Evolutionary conservation across 2,113 vertebrate species (phyloP), one percentile per base, ranked within the genome.

Genomic region (Oncorhynchus gorbuscha): DNA sequence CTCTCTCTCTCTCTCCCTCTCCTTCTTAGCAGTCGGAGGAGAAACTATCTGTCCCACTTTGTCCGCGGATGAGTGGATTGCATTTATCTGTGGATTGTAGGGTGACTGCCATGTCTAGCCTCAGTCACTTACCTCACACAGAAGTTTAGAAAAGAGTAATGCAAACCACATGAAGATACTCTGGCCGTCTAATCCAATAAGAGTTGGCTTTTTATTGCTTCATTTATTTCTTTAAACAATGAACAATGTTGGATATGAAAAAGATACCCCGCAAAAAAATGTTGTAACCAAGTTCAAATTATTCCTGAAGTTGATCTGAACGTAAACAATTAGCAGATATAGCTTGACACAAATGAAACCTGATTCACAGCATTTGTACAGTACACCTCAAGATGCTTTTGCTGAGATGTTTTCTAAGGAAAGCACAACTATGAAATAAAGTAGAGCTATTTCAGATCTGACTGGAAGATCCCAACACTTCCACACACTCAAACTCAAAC

Each of bases 191-290:
- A 74, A 86, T 85, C 83, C 79, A 85, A 82, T 81, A 79, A 84
- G 78, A 68, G 64, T 75, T 79, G 49, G 65, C 51, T 85, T 85
- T 84, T 85, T 81, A 84, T 85, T 89, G 87, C 73, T 81, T 85
- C 85, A 85, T 84, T 87, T 86, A 79, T 73, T 58, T 76, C 65
- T 78, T 84, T 70, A 81, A 87, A 86, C 85, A 88, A 84, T 76
- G 73, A 84, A 83, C 80, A 82, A 79, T 81, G 74, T 71, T 26
- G 39, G 11, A 76, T 77, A 79, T 82, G 83, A 77, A 83, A 86
- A 75, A 77, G 65, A 86, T 75, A 85, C 65, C 5, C 32, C 1
- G 5, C 32, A 32, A 32, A 5, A 32, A 32, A 5, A 3, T 55
- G 66, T 71, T 69, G 73, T 78, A 74, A 81, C 65, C 61, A 24